Evolutionary conservation across 2,888 invertebrate species (phyloP), one percentile per base, ranked within the genome.

Genomic region (Dryobota labecula): DNA sequence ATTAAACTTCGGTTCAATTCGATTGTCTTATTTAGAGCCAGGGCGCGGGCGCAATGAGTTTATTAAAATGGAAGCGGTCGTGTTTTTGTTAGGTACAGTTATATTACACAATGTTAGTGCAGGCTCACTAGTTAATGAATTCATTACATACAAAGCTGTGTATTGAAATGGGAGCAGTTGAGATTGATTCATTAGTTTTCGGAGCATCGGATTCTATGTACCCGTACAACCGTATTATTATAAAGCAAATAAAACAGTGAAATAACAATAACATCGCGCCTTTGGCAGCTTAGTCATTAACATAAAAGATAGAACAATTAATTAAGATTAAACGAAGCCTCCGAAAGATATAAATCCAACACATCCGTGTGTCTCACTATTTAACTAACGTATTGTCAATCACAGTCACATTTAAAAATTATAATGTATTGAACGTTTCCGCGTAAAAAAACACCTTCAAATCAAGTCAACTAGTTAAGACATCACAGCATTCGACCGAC

Each of bases 401-500:
- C 53, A 36, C 45, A 70, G 47, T 67, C 61, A 76, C 56, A 76
- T 78, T 77, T 69, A 69, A 76, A 80, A 80, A 83, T 73, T 72
- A 65, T 71, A 66, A 83, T 73, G 77, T 66, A 73, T 62, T 68
- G 53, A 83, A 73, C 66, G 43, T 73, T 67, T 80, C 78, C 73
- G 72, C 57, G 80, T 80, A 73, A 67, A 86, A 78, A 81, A 82
- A 84, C 78, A 74, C 78, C 76, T 73, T 63, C 58, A 68, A 64
- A 72, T 63, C 66, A 72, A 76, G 68, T 75, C 80, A 80, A 80
- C 80, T 76, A 80, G 83, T 87, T 84, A 85, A 88, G 86, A 86
- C 85, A 87, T 89, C 89, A 87, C 86, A 77, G 78, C 70, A 77
- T 81, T 85, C 72, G 70, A 83, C 78, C 87, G 84, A 74, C 61